Base-by-base conservation (phyloP, 2,797 vertebrate species). In the Anabacerthia variegaticeps region DNA sequence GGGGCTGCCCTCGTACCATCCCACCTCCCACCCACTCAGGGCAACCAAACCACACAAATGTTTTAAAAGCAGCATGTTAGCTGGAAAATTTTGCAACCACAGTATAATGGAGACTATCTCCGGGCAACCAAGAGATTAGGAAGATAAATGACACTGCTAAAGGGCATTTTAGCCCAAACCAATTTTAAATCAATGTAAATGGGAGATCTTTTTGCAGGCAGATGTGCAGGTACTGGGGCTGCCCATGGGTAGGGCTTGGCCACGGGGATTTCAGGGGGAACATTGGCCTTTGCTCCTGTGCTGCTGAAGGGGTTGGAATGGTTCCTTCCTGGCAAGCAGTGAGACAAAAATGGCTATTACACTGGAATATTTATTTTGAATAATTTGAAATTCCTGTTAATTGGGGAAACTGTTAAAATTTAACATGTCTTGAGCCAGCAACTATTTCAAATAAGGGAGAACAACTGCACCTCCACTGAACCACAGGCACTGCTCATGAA, bases 141-240 rank as follows among this genome's bases (percentile, higher is more conserved):
- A 80, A 94, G 82, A 88, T 17, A 73, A 71, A 85, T 44, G 28
- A 17, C 56, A 44, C n/a, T 58, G 74, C 13, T 74, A 92, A 83
- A 93, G 73, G 62, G 23, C 26, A 63, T 74, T 88, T 83, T 48
- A 88, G 76, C 72, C 61, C 79, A 67, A 51, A 79, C 56, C 36
- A 51, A 59, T 78, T 54, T 87, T 39, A 74, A 78, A 65, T 83
- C 84, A 44, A 79, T 43, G 51, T 51, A 92, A 69, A 92, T 7
- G 48, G 65, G 6, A 54, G 48, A 62, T 14, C 5, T 41, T 37
- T 44, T 26, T 22, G 24, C 10, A 14, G 15, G 14, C 32, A 80
- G 48, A 69, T 37, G 43, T 67, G 62, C 73, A 84, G 54, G 73
- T 36, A 74, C 28, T 27, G 61, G 56, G 30, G 28, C 28, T 66